Percentiles rank a stretch among this genome's conserved stretches.
Evolutionary conservation across 2,797 vertebrate genomes (phyloP).

Genomic region (Zalophus californianus): DNA sequence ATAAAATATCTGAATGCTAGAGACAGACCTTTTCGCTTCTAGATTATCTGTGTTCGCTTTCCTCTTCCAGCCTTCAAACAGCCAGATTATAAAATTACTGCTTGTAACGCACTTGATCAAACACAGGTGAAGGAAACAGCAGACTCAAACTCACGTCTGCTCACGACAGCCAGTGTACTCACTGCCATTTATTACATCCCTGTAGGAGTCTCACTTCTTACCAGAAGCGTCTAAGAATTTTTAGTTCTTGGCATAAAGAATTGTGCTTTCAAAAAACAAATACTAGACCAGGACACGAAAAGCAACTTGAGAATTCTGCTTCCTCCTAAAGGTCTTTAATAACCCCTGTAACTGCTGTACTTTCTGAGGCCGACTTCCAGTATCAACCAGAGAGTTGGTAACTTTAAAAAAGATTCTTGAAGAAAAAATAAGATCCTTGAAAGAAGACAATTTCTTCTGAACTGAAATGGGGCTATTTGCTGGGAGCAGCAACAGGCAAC

Average conservation of each 20-base stretch:
- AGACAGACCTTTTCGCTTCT: neutral
- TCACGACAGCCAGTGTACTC: neutral
- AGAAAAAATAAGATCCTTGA: neutral
- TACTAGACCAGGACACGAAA: neutral
- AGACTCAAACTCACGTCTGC: neutral
- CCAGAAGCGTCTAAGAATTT: neutral
- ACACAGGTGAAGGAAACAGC: conserved; percentile 5
- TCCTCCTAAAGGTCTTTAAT: conserved; percentile 8
- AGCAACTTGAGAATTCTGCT: conserved; percentile 31
- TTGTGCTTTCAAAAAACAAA: conserved; percentile 49
- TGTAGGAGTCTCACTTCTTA: neutral
- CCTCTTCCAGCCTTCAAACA: neutral
- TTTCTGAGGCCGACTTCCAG: conserved; percentile 16
- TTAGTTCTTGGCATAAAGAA: conserved; percentile 36
- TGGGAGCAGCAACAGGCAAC: neutral
- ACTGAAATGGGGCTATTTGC: neutral
- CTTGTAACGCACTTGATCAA: conserved; percentile 22
- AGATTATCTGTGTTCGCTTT: conserved; percentile 15
- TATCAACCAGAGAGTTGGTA: conserved; percentile 41
- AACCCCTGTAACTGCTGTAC: neutral
- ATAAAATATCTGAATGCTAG: neutral
- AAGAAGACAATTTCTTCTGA: conserved; percentile 46
- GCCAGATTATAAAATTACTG: conserved; percentile 32
- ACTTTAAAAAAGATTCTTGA: neutral
- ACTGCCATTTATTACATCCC: neutral